Percentiles rank a stretch among this genome's conserved stretches.
phyloP scores from a whole-genome alignment of 2,113 vertebrate genomes.

The Limnothrissa miodon region DNA sequence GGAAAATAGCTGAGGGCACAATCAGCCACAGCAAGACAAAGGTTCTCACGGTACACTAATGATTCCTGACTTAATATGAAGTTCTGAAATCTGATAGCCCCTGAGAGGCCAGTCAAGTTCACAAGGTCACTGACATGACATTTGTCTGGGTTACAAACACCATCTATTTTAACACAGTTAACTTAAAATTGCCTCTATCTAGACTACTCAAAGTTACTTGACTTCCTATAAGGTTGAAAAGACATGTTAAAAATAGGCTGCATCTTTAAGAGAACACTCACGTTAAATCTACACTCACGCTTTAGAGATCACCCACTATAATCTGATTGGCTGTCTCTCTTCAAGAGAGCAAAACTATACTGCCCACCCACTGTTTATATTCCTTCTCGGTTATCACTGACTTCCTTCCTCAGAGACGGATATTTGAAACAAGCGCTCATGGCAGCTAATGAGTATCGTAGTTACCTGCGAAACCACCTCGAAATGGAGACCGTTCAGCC shows the following conservation, averaged over 20 bases:
- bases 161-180: neutral
- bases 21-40: conserved; percentile 58
- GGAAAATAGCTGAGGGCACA: conserved; percentile 63
- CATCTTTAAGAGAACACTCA: neutral
- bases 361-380: conserved; percentile 70
- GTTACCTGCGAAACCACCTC: conserved; percentile 68
- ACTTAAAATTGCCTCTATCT: neutral
- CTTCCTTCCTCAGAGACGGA: conserved; percentile 56
- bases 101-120: conserved; percentile 48
- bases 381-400: conserved; percentile 47
- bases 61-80: conserved; percentile 51
- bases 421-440: conserved; percentile 59
- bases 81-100: conserved; percentile 40
- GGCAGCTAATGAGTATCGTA: conserved; percentile 74
- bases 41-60: conserved; percentile 60
- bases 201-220: neutral
- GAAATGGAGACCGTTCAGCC: conserved; percentile 68
- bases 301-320: conserved; percentile 23
- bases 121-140: conserved; percentile 41
- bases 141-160: neutral
- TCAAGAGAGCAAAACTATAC: conserved; percentile 25
- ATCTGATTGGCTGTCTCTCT: conserved; percentile 66
- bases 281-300: neutral
- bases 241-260: neutral
- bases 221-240: neutral